These are phyloP conservation scores for Neuroterus valhalla DNA, from an alignment of 1,140 invertebrate genomes.

Conservation along the genomic window DNA sequence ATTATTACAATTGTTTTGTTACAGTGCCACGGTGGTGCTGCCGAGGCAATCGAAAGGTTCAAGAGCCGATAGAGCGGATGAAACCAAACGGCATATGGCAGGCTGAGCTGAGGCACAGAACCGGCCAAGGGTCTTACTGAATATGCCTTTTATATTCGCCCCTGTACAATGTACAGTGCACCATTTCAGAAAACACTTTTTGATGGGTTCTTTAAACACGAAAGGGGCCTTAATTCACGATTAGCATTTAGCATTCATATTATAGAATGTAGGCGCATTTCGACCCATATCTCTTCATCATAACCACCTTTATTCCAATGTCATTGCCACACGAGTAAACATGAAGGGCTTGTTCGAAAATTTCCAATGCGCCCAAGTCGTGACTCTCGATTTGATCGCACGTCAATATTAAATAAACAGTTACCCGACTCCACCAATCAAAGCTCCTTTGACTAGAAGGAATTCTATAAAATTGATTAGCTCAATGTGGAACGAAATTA, in stretches of 20 bases:
- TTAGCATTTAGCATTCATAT: constrained; percentile 21
- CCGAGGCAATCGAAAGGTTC: background rate
- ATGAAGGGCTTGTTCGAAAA: constrained; percentile 19
- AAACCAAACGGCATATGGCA: constrained; percentile 23
- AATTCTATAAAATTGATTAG: no score
- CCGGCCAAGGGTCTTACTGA: constrained; percentile 4
- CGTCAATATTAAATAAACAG: constrained; percentile 1
- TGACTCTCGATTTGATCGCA: constrained; percentile 4
- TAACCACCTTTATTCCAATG: constrained; percentile 25
- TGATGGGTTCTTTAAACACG: constrained; percentile 9
- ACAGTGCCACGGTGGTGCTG: background rate
- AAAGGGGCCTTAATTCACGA: constrained; percentile 15
- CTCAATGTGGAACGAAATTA: no score
- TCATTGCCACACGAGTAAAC: constrained; percentile 28
- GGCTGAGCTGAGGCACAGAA: constrained; percentile 3
- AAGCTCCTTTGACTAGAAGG: background rate
- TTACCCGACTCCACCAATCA: background rate
- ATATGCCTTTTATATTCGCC: constrained; percentile 20
- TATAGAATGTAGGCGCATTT: constrained; percentile 16
- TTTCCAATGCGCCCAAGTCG: background rate
- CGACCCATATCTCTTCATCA: constrained; percentile 21
- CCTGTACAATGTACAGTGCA: background rate
- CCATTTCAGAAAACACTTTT: constrained; percentile 25
- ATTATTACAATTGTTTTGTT: constrained; percentile 31
- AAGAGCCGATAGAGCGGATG: constrained; percentile 14